A percentile compares a stretch with the other conserved stretches of the same genome.
phyloP scores from a whole-genome alignment of 2,797 vertebrate species.

The Carapus acus region DNA sequence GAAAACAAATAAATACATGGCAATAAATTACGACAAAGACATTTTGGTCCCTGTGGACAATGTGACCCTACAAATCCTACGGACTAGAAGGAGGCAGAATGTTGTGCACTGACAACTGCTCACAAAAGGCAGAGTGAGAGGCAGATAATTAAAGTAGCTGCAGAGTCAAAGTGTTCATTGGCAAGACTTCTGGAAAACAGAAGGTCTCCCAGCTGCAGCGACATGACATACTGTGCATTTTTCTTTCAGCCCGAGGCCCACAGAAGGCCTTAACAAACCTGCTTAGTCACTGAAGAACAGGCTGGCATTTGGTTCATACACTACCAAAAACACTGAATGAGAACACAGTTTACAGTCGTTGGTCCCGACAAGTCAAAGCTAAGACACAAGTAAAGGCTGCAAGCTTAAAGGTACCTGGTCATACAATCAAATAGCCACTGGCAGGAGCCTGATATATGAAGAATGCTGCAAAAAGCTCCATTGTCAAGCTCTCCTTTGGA shows the following conservation, averaged over 20 bases:
- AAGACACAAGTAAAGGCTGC: slow-evolving; percentile 12
- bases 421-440: too few relatives aligned
- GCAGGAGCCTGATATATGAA: too few relatives aligned
- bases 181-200: slow-evolving; percentile 24
- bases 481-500: slow-evolving; percentile 20
- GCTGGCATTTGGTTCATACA: background rate
- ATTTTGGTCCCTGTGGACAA: slow-evolving; percentile 39
- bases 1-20: slow-evolving; percentile 46
- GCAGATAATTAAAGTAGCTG: slow-evolving; percentile 19
- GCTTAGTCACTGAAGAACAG: slow-evolving; percentile 31
- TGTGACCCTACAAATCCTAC: slow-evolving; percentile 13
- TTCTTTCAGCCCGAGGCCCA: slow-evolving; percentile 7
- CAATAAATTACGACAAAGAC: slow-evolving; percentile 44
- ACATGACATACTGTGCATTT: slow-evolving; percentile 5
- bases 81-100: slow-evolving; percentile 24
- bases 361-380: slow-evolving; percentile 10
- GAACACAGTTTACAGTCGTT: slow-evolving; percentile 9
- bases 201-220: slow-evolving; percentile 6
- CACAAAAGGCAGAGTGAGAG: slow-evolving; percentile 10
- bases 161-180: slow-evolving; percentile 35
- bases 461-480: background rate
- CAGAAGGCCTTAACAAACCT: slow-evolving; percentile 11
- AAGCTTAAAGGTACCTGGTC: slow-evolving; percentile 27
- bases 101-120: slow-evolving; percentile 26
- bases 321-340: slow-evolving; percentile 1